Base-by-base conservation (phyloP, 2,888 invertebrate genomes). In the Sinopyrophorus schimmeli region DNA sequence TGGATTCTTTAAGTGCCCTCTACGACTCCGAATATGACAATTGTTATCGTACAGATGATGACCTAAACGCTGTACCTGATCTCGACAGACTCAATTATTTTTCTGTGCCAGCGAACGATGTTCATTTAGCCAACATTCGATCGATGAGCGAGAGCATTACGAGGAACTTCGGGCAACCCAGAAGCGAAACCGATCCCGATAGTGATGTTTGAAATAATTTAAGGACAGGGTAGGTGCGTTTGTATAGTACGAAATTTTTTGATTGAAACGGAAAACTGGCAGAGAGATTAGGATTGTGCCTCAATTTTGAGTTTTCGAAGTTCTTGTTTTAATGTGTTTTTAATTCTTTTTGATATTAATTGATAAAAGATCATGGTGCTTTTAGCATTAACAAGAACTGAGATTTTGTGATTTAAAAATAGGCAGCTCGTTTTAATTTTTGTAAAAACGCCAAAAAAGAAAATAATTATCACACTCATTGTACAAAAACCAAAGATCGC, bases 1-100 rank as follows among this genome's bases (percentile, higher is more conserved):
- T 89, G 32, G 89, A 89, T 72, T 89, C 88, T 9, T 77, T 89
- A 57, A 88, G 88, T 72, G 88, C 88, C 38, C 83, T 92, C 60
- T 92, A 92, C 72, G 89, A 90, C 67, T 82, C 82, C 3, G 84
- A 85, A 64, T 84, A 83, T 65, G 84, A 85, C 68, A 82, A 82
- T 66, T 82, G 80, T 62, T 75, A 80, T 51, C 74, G 81, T 50
- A 75, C 76, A 16, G 76, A 76, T 56, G 76, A 76, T 60, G 74
- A 76, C 58, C 55, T 74, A 34, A 74, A 74, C 55, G 71, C 72
- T 15, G 68, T 73, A 56, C 74, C 74, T 28, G 74, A 74, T 55
- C 59, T 74, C 42, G 73, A 74, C 55, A 65, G 73, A 63, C 62
- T 74, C 23, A 74, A 74, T 60, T 74, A 74, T 58, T 74, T 74